Percentiles rank a stretch among this genome's conserved stretches.
Evolutionary conservation across 1,140 invertebrate genomes (phyloP).

Genomic region (Schlechtendalia chinensis): DNA sequence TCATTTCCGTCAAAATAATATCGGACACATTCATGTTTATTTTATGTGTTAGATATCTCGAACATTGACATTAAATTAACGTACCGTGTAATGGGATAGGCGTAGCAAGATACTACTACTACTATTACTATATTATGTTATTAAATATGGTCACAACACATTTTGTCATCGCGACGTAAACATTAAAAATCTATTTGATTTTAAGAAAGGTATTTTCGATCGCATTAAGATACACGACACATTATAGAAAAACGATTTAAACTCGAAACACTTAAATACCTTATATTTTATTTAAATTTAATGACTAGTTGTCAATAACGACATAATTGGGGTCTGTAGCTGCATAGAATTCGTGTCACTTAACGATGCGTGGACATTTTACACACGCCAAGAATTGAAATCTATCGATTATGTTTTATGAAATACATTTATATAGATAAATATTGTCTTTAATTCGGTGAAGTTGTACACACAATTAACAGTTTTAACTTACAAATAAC

Average conservation of each 20-base stretch:
- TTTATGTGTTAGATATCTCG: not conserved
- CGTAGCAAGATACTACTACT: conserved; percentile 1
- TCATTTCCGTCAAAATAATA: not conserved
- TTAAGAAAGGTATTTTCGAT: conserved; percentile 9
- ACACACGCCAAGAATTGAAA: not conserved
- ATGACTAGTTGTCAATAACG: conserved; percentile 1
- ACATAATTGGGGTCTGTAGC: not conserved
- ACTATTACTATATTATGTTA: not conserved
- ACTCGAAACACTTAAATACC: not conserved
- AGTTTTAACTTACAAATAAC: not conserved
- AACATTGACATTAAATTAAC: conserved; percentile 5
- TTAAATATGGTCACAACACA: conserved; percentile 15
- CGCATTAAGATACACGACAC: not conserved
- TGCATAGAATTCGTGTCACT: not conserved
- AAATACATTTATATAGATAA: not conserved
- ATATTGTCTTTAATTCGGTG: not conserved
- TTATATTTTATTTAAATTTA: not conserved
- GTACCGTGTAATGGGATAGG: conserved; percentile 23
- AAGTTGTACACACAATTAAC: conserved; percentile 13
- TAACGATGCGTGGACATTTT: not conserved
- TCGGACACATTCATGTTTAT: not conserved
- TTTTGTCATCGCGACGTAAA: not conserved
- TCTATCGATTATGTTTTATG: not conserved
- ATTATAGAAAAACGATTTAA: conserved; percentile 1
- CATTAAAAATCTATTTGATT: conserved; percentile 26